phyloP scores from a whole-genome alignment of 2,797 vertebrate species.

The Yasuhikotakia modesta region DNA sequence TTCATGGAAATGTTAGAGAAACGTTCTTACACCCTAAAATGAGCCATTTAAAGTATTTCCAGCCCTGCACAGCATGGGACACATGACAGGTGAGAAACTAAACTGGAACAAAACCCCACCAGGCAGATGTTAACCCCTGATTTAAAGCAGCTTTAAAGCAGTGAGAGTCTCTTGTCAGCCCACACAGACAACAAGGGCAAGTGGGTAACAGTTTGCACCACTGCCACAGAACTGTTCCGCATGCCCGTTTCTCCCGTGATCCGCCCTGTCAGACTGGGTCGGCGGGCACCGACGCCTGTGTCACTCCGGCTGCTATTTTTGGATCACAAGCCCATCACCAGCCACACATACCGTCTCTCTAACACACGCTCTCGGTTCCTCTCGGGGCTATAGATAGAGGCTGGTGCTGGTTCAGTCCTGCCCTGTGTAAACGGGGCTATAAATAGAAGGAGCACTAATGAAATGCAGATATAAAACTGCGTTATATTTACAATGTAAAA shows the following conservation, averaged over 20 bases:
- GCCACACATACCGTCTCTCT: conserved; percentile 16
- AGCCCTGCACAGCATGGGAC: not conserved
- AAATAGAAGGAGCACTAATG: conserved; percentile 62
- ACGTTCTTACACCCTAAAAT: not conserved
- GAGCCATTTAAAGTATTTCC: not conserved
- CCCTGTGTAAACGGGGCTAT: conserved; percentile 57
- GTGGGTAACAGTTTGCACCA: conserved; percentile 29
- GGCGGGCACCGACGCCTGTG: conserved; percentile 39
- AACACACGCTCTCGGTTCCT: conserved; percentile 39
- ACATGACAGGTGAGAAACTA: conserved; percentile 11
- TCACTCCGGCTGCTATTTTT: conserved; percentile 56
- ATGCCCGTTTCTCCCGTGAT: conserved; percentile 34
- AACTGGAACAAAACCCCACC: conserved; percentile 21
- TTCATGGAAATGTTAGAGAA: not conserved
- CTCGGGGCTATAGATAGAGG: conserved; percentile 59
- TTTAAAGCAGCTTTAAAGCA: conserved; percentile 42
- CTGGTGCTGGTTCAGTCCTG: conserved; percentile 52
- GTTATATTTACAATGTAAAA: conserved; percentile 52
- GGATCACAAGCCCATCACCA: conserved; percentile 55
- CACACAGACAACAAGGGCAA: conserved; percentile 16
- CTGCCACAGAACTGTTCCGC: conserved; percentile 26
- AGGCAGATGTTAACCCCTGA: conserved; percentile 49
- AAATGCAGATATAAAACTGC: conserved; percentile 57
- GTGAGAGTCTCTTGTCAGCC: conserved; percentile 30
- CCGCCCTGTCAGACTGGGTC: conserved; percentile 40